These are phyloP conservation scores for Lerista edwardsae DNA, from an alignment of 2,797 vertebrate species.

Conservation along the genomic window DNA sequence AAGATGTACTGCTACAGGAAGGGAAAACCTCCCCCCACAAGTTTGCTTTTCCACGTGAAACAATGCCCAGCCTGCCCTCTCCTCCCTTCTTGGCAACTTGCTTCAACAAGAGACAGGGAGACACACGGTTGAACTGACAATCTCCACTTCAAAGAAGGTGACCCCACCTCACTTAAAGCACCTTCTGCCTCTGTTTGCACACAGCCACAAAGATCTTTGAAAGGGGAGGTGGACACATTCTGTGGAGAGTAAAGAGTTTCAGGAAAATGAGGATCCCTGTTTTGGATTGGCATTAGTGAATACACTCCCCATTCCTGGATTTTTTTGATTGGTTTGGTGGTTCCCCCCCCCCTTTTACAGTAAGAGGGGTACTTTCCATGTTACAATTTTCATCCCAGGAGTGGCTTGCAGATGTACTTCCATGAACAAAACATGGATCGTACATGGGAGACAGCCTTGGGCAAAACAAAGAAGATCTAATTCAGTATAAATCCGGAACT, in stretches of 20 bases:
- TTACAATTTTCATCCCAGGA: neutral
- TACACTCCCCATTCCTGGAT: neutral
- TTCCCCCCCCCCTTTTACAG: neutral
- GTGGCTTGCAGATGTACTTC: neutral
- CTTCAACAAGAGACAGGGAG: neutral
- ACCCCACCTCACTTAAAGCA: too few relatives aligned
- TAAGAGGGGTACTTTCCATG: neutral
- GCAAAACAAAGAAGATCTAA: neutral
- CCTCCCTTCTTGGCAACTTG: neutral
- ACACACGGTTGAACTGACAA: neutral
- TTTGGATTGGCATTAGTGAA: neutral
- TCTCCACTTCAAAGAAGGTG: neutral
- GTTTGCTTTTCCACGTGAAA: neutral
- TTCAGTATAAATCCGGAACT: neutral
- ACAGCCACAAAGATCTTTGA: neutral
- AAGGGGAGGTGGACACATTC: neutral
- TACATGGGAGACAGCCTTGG: neutral
- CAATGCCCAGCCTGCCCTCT: neutral
- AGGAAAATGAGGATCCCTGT: neutral
- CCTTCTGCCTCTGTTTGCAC: neutral
- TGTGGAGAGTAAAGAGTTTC: neutral
- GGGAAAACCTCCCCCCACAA: neutral
- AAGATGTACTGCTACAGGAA: neutral
- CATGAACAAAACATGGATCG: neutral
- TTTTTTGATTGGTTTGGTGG: too few relatives aligned